Evolutionary conservation across 2,113 vertebrate species (phyloP), one percentile per base, ranked within the genome.

Genomic region (Perognathus longimembris): DNA sequence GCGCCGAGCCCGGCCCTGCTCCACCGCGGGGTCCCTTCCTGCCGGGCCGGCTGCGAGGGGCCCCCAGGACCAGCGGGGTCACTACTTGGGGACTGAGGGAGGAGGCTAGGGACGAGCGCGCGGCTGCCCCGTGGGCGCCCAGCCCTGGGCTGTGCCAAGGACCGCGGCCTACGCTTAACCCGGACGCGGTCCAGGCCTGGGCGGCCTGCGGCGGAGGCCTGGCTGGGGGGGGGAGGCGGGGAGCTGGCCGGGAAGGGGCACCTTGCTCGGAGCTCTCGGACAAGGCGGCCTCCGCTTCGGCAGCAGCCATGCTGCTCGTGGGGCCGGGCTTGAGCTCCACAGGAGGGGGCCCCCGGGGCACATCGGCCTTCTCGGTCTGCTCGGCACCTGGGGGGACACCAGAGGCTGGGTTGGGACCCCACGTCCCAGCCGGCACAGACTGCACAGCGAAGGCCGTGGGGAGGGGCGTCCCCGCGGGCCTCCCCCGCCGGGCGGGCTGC

Each of bases 281-380:
- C 38, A 84, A 0, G 1, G 3, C 6, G 1, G 59, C 88, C 7
- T 71, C 94, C 0, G 32, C 93, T 80, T 96, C 70, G 0, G 54
- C 81, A 11, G 96, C 95, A 30, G 96, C 96, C 95, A 97, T 95
- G 95, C 94, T 63, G 1, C 93, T 93, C 0, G 92, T 94, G 63
- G 95, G 93, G 87, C 95, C 94, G 0, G 57, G 21, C 84, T 73
- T 6, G 0, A 9, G 92, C 34, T 97, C 93, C 0, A 5, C 79
- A 0, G 71, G 80, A n/a, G 26, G 90, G 0, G 70, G 86, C 26
- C 95, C 95, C 89, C 3, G 1, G 80, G 76, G 81, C 7, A 92
- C 86, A 2, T 45, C 88, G 0, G 96, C 97, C 1, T 69, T 94
- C 66, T 67, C 0, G 0, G 93, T 88, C 77, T 91, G 20, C 0